Evolutionary conservation across 2,113 vertebrate species (phyloP).

Genomic region (Herpailurus yagouaroundi): DNA sequence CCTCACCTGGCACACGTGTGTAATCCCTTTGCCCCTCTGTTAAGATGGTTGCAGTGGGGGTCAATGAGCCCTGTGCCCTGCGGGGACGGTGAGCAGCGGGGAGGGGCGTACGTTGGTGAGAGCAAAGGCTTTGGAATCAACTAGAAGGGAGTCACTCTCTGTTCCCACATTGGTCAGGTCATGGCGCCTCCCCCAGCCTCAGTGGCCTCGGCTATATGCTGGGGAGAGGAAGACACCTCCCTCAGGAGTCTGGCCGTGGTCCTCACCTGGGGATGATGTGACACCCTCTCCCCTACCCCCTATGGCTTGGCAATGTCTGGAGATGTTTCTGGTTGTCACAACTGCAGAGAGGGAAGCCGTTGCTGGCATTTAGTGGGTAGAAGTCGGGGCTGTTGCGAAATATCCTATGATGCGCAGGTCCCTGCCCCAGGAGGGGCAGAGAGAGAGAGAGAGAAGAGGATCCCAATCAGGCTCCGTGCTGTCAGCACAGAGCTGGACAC

Average conservation of each 20-base stretch:
- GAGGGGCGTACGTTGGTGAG: neutral
- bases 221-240: neutral
- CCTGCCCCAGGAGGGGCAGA: accelerated
- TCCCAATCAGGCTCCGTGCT: too few species aligned
- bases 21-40: neutral
- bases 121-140: neutral
- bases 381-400: neutral
- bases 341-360: neutral
- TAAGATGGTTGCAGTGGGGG: neutral
- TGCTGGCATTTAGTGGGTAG: neutral
- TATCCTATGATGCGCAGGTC: accelerated
- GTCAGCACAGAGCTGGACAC: too few species aligned
- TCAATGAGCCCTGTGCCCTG: neutral
- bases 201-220: neutral
- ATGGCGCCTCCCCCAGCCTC: neutral
- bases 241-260: neutral
- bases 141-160: neutral
- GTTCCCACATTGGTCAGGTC: neutral
- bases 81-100: neutral
- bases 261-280: accelerated
- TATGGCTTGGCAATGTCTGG: neutral
- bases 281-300: accelerated
- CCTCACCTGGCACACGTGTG: neutral
- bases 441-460: too few species aligned
- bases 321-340: neutral